Conservation (phyloP, 2,113 vertebrate species). For the Corvus moneduloides region DNA sequence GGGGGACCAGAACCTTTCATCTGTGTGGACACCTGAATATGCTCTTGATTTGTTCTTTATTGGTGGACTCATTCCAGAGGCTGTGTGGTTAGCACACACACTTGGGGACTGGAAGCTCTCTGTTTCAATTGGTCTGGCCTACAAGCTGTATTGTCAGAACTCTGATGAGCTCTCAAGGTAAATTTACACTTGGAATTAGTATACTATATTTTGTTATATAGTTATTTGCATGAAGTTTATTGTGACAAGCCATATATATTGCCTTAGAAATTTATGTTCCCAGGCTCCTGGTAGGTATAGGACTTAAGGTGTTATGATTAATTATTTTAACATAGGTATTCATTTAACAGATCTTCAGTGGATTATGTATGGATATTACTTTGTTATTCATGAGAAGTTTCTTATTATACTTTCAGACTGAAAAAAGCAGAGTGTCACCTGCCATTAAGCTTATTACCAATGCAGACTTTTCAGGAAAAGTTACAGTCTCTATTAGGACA, state of each 20-base stretch:
- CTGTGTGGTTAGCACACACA: constrained; percentile 84
- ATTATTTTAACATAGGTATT: neutral
- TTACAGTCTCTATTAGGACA: constrained; percentile 80
- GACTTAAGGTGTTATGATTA: neutral
- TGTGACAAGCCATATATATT: neutral
- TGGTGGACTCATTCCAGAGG: constrained; percentile 88
- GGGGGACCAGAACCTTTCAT: constrained; percentile 84
- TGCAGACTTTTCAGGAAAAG: constrained; percentile 83
- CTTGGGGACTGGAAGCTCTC: constrained; percentile 96
- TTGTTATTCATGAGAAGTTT: neutral
- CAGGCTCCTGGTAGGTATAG: neutral
- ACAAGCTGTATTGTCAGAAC: constrained; percentile 71
- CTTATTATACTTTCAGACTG: constrained; percentile 69
- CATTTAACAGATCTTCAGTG: neutral
- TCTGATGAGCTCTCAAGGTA: constrained; percentile 71
- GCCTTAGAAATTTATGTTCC: neutral
- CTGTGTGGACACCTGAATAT: constrained; percentile 90
- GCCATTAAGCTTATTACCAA: constrained; percentile 77
- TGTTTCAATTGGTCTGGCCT: constrained; percentile 82
- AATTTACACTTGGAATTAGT: neutral
- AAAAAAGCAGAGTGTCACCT: constrained; percentile 71
- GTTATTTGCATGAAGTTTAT: neutral
- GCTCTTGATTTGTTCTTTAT: constrained; percentile 87
- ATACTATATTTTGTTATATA: neutral
- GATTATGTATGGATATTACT: neutral